phyloP scores from a whole-genome alignment of 2,797 vertebrate species.

The Philypnodon macrostomus region DNA sequence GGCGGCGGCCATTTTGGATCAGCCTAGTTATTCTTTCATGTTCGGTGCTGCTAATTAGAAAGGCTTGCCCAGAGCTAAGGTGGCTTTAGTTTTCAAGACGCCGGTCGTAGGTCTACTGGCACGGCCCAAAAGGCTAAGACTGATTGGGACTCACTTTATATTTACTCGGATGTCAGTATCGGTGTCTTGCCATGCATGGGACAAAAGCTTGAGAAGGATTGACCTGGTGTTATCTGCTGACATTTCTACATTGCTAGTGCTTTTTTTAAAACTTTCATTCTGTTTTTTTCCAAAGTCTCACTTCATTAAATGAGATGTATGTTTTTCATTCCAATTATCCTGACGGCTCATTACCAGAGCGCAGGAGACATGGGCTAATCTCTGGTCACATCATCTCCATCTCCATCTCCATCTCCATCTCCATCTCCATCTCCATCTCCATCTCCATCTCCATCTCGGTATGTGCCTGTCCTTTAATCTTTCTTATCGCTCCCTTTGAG shows the following conservation, averaged over 20 bases:
- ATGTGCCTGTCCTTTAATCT: conserved; percentile 29
- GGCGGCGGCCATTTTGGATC: conserved; percentile 46
- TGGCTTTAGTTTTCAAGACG: conserved; percentile 34
- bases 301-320: conserved; percentile 66
- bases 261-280: conserved; percentile 38
- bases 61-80: conserved; percentile 24
- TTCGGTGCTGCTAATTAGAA: conserved; percentile 44
- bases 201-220: conserved; percentile 10
- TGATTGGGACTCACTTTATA: conserved; percentile 37
- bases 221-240: conserved; percentile 33
- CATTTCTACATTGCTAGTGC: conserved; percentile 18
- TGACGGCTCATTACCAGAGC: conserved; percentile 64
- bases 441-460: conserved; percentile 26
- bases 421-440: too few relatives aligned
- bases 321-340: conserved; percentile 72
- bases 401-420: too few relatives aligned
- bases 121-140: conserved; percentile 12
- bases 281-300: conserved; percentile 42
- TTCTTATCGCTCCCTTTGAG: conserved; percentile 28
- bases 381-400: conserved; percentile 48
- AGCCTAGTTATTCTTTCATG: conserved; percentile 53
- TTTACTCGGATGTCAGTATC: conserved; percentile 11
- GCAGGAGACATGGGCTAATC: conserved; percentile 52
- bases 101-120: conserved; percentile 20
- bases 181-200: conserved; percentile 12